These are phyloP conservation scores for Eira barbara DNA, from an alignment of 2,113 vertebrate genomes.

Conservation along the genomic window DNA sequence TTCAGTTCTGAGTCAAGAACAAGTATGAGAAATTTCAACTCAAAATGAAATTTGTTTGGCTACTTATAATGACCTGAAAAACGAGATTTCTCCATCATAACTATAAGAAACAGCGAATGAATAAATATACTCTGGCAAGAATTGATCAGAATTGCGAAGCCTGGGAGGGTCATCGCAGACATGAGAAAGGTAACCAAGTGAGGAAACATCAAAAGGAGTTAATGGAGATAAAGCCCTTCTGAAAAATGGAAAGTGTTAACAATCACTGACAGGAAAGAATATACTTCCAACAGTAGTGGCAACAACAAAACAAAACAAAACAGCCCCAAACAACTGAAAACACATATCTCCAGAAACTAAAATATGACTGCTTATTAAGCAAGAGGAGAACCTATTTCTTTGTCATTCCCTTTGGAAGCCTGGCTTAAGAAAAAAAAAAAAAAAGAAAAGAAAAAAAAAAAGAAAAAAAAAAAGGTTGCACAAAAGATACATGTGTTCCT, in stretches of 20 bases:
- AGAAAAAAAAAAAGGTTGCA: slow-evolving; percentile 63
- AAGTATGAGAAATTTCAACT: slow-evolving; percentile 74
- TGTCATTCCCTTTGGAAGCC: slow-evolving; percentile 77
- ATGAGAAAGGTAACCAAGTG: slow-evolving; percentile 58
- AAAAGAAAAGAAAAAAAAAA: neutral
- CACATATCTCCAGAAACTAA: slow-evolving; percentile 77
- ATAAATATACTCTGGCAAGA: slow-evolving; percentile 68
- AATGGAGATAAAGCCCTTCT: slow-evolving; percentile 57
- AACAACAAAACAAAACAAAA: slow-evolving; percentile 43
- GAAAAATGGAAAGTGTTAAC: slow-evolving; percentile 59
- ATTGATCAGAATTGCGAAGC: slow-evolving; percentile 55
- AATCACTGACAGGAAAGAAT: slow-evolving; percentile 41
- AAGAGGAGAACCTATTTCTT: slow-evolving; percentile 78
- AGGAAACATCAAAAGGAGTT: slow-evolving; percentile 67
- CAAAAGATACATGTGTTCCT: slow-evolving; percentile 83
- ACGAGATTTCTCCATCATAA: slow-evolving; percentile 61
- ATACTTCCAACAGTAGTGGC: slow-evolving; percentile 70
- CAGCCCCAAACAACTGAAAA: slow-evolving; percentile 52
- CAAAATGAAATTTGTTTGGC: slow-evolving; percentile 61
- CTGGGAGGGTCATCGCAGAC: slow-evolving; percentile 55
- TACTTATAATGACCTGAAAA: slow-evolving; percentile 68
- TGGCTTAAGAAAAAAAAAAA: neutral
- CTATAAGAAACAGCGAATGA: slow-evolving; percentile 61
- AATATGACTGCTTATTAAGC: slow-evolving; percentile 68
- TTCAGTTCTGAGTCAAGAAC: slow-evolving; percentile 76